phyloP scores from a whole-genome alignment of 2,888 invertebrate genomes.

The Pammene aurita region DNA sequence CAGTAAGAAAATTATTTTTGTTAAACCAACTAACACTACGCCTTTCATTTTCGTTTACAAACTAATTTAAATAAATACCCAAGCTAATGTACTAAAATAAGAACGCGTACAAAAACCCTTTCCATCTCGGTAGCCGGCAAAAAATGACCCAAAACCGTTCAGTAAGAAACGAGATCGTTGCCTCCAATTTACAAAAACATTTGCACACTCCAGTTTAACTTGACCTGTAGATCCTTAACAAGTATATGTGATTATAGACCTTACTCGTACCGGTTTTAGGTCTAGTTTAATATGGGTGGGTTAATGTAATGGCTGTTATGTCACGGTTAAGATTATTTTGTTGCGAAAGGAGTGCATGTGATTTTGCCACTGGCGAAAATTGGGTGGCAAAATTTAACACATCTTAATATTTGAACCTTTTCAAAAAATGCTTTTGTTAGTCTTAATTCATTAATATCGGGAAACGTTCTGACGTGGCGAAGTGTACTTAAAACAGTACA shows the following conservation, averaged over 20 bases:
- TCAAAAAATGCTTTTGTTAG: no score
- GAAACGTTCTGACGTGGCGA: no score
- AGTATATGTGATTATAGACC: neutral
- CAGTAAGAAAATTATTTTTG: no score
- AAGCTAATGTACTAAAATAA: neutral
- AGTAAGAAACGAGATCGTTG: slow-evolving; percentile 15
- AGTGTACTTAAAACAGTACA: no score
- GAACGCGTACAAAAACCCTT: slow-evolving; percentile 19
- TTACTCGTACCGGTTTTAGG: neutral
- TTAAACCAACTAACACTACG: neutral
- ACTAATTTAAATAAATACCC: neutral
- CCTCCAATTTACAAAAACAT: neutral
- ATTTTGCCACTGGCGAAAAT: slow-evolving; percentile 1
- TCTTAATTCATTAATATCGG: no score
- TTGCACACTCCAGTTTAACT: neutral
- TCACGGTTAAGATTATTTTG: slow-evolving; percentile 12
- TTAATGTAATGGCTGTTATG: slow-evolving; percentile 28
- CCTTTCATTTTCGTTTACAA: slow-evolving; percentile 4
- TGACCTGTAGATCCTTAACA: neutral
- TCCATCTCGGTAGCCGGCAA: slow-evolving; percentile 11
- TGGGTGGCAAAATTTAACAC: neutral
- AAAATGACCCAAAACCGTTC: slow-evolving; percentile 15
- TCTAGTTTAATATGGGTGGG: slow-evolving; percentile 13
- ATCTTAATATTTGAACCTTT: no score
- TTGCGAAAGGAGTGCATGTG: slow-evolving; percentile 4